Base-by-base conservation (phyloP, 1,140 invertebrate genomes). In the Drepana arcuata region DNA sequence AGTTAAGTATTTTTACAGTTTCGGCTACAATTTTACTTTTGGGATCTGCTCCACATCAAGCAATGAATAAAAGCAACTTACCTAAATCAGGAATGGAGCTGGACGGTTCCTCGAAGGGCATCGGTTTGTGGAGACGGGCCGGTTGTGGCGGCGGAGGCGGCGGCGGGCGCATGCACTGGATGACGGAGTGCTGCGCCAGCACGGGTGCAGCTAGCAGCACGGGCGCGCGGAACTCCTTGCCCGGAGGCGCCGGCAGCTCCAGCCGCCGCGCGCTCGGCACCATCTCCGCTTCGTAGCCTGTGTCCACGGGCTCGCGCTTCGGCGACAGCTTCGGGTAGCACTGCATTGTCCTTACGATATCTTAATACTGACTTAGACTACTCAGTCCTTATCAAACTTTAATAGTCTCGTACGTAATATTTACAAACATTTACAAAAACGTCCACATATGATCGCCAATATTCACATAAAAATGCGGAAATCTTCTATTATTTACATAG, bases 1-100 rank as follows among this genome's bases (percentile, higher is more conserved):
- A n/a, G n/a, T n/a, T n/a, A n/a, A n/a, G n/a, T n/a, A n/a, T n/a
- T n/a, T n/a, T n/a, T n/a, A n/a, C n/a, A n/a, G n/a, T n/a, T n/a
- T n/a, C n/a, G n/a, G n/a, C n/a, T n/a, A n/a, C n/a, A n/a, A n/a
- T n/a, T n/a, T n/a, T n/a, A n/a, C n/a, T n/a, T n/a, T n/a, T n/a
- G n/a, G n/a, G n/a, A n/a, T n/a, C n/a, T n/a, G n/a, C n/a, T n/a
- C n/a, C n/a, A n/a, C n/a, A n/a, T n/a, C n/a, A n/a, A 15, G 11
- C 9, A 21, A 21, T 4, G 4, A 21, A 21, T 5, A 21, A 24
- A 28, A 12, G 36, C 7, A 29, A 84, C 91, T 90, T 63, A 93
- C 92, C 92, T 85, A 93, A 84, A 87, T 93, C 92, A 34, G 92
- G 92, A 74, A 93, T 93, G 43, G 92, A 93, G 78, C 91, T 93